Conservation (phyloP, 2,888 invertebrate genomes). For the Lysandra coridon region DNA sequence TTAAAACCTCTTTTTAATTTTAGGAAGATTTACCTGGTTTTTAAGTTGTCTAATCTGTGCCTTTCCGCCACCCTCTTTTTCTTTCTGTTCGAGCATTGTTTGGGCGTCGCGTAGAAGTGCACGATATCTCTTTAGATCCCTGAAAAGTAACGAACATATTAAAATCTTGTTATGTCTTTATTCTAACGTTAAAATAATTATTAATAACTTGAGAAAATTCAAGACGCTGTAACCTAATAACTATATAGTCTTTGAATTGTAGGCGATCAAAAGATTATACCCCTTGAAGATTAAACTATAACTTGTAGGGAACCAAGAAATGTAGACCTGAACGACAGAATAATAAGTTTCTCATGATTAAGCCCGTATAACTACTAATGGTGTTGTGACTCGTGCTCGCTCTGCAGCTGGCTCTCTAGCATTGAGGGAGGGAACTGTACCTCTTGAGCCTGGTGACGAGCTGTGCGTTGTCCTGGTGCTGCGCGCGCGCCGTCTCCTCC, state of each 20-base stretch:
- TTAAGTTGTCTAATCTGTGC: constrained; percentile 87
- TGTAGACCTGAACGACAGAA: too few relatives aligned
- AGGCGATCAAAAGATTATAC: too few relatives aligned
- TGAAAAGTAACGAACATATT: constrained; percentile 41
- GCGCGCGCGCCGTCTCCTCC: constrained; percentile 87
- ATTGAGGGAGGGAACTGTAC: constrained; percentile 72
- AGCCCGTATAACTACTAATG: too few relatives aligned
- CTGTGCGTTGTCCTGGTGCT: constrained; percentile 87
- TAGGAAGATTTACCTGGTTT: constrained; percentile 77
- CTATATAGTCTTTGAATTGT: too few relatives aligned
- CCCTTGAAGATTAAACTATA: too few relatives aligned
- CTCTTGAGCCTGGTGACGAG: constrained; percentile 86
- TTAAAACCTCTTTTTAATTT: background rate
- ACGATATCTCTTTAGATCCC: constrained; percentile 93
- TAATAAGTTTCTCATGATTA: too few relatives aligned
- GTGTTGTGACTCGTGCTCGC: constrained; percentile 47
- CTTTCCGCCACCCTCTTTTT: constrained; percentile 92
- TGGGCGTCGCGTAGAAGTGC: constrained; percentile 95
- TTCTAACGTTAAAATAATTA: too few relatives aligned
- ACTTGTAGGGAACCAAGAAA: too few relatives aligned
- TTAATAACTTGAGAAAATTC: too few relatives aligned
- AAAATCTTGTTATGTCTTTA: too few relatives aligned
- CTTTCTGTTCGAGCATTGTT: constrained; percentile 92
- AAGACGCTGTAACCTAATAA: too few relatives aligned
- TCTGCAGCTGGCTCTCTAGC: constrained; percentile 94